Evolutionary conservation across 2,113 vertebrate genomes (phyloP), one percentile per base, ranked within the genome.

Genomic region (Sander lucioperca): DNA sequence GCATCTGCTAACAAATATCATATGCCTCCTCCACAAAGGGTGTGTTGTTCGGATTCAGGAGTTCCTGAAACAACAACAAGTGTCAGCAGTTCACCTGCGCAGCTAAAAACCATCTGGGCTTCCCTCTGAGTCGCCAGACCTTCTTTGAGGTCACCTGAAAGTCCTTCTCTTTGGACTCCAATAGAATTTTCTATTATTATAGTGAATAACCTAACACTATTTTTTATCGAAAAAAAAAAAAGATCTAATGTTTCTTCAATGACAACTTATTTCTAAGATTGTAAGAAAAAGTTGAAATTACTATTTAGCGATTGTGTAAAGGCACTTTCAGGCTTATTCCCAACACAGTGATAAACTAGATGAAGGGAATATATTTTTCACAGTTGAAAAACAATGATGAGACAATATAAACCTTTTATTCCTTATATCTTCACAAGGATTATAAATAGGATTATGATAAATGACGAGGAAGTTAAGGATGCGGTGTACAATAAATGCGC

Each of bases 321-420:
- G 3, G 77, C 81, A 84, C 82, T 78, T 88, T 84, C 86, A 88
- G 63, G 63, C 82, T 74, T 61, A 54, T 84, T 82, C 8, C 18
- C 36, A 65, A 69, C 81, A 59, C 63, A 59, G 33, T 64, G 23
- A 54, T 27, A 80, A 15, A 80, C 48, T 63, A 71, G 18, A 76
- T 51, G 58, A 74, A 48, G 47, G 58, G 47, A 54, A 80, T 27
- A 67, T 1, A 80, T 51, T 57, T 70, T 59, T 68, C 65, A 76
- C 39, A 71, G 39, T 45, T 79, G 25, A 47, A 61, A 63, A 33
- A 45, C 16, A 53, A 54, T 9, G 2, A 56, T 57, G 9, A 39
- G 61, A 77, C 47, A 13, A 54, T 48, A 6, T 67, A 56, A 16
- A 61, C 1, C 4, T 45, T 27, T 51, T 21, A 65, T 36, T 51